Conservation (phyloP, 1,140 invertebrate genomes). For the Lasioglossum baleicum region DNA sequence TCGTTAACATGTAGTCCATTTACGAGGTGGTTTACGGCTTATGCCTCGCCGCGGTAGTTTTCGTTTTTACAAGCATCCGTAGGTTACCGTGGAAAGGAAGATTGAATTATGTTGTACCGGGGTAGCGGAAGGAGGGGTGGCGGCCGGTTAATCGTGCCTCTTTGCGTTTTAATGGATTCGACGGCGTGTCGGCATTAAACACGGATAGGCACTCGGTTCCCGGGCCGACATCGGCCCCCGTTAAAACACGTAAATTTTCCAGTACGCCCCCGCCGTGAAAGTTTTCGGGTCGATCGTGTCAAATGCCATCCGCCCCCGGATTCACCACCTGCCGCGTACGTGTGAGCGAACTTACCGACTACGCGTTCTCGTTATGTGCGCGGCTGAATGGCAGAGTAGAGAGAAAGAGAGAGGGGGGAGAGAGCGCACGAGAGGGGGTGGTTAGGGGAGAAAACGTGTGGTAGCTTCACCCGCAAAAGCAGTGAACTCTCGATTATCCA, state of each 20-base stretch:
- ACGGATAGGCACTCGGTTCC: conserved; percentile 53
- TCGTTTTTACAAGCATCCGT: conserved; percentile 20
- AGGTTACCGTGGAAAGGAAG: neutral
- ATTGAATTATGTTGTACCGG: conserved; percentile 33
- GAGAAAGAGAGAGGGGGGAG: neutral
- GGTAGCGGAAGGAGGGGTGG: neutral
- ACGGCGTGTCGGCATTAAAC: conserved; percentile 41
- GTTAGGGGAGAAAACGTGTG: neutral
- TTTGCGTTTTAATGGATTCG: conserved; percentile 43
- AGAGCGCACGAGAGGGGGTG: neutral
- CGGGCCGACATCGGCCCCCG: conserved; percentile 1
- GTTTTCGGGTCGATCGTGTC: conserved; percentile 25
- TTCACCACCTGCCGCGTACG: conserved; percentile 2
- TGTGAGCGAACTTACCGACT: conserved; percentile 7
- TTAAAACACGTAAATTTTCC: conserved; percentile 28
- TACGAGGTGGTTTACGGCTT: neutral
- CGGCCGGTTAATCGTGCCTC: conserved; percentile 35
- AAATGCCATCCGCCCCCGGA: neutral
- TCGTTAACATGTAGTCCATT: neutral
- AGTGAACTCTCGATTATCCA: conserved; percentile 43
- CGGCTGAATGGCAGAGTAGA: no score
- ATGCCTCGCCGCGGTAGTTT: conserved; percentile 9
- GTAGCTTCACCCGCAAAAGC: conserved; percentile 29
- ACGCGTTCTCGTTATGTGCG: neutral
- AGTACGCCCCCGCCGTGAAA: conserved; percentile 1